These are phyloP conservation scores for Netelia melanura DNA, from an alignment of 2,888 invertebrate species.

Conservation along the genomic window DNA sequence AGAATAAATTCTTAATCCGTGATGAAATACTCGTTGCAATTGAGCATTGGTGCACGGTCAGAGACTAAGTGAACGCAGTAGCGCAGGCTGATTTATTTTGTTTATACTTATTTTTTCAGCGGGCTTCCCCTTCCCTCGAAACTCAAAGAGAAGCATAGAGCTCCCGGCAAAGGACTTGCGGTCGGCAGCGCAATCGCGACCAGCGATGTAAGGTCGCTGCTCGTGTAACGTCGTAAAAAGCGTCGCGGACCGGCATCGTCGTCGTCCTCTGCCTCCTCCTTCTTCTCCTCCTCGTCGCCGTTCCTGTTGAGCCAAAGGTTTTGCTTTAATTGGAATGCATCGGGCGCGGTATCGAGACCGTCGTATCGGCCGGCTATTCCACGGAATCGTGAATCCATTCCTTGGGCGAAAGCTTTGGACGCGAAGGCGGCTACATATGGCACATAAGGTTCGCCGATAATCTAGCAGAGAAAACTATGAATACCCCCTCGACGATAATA, in stretches of 20 bases:
- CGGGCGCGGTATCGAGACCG: slow-evolving; percentile 77
- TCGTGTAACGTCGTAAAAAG: slow-evolving; percentile 64
- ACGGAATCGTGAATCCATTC: slow-evolving; percentile 82
- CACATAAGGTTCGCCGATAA: slow-evolving; percentile 49
- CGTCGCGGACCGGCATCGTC: slow-evolving; percentile 71
- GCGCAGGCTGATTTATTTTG: slow-evolving; percentile 17
- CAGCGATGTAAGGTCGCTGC: slow-evolving; percentile 63
- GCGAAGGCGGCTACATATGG: not conserved
- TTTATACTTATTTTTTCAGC: slow-evolving; percentile 26
- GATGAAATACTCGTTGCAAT: not conserved
- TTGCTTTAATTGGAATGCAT: slow-evolving; percentile 81
- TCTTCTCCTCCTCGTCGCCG: slow-evolving; percentile 50
- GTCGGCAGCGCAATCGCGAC: slow-evolving; percentile 55
- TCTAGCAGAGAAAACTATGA: slow-evolving; percentile 51
- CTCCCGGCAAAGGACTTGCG: slow-evolving; percentile 44
- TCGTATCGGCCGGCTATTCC: slow-evolving; percentile 80
- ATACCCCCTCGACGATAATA: slow-evolving; percentile 47
- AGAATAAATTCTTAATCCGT: slow-evolving; percentile 1
- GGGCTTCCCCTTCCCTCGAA: slow-evolving; percentile 43
- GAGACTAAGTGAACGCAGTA: slow-evolving; percentile 22
- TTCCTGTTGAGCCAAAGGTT: slow-evolving; percentile 75
- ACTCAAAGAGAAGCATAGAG: slow-evolving; percentile 51
- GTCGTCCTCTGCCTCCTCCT: slow-evolving; percentile 31
- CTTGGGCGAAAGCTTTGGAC: slow-evolving; percentile 56
- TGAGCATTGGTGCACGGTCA: slow-evolving; percentile 4